Conservation (phyloP, 2,888 invertebrate species). For the Caenorhabditis sp. region DNA sequence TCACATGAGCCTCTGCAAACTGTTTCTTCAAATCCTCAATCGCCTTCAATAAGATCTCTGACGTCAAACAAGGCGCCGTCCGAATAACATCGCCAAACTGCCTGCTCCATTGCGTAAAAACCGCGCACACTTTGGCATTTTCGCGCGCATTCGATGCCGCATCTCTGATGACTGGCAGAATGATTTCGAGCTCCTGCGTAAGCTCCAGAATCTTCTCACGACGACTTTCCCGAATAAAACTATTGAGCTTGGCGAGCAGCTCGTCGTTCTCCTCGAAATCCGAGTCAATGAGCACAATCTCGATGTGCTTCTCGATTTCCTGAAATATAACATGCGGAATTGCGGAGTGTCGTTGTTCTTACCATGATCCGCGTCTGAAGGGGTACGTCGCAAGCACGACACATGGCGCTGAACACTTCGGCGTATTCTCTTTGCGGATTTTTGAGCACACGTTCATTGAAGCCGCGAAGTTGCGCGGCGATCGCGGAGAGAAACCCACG, state of each 20-base stretch:
- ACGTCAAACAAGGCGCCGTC: slow-evolving; percentile 23
- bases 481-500: slow-evolving; percentile 34
- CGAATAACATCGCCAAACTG: slow-evolving; percentile 45
- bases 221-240: slow-evolving; percentile 51
- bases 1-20: slow-evolving; percentile 50
- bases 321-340: slow-evolving; percentile 7
- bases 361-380: slow-evolving; percentile 6
- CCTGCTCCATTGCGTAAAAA: slow-evolving; percentile 64
- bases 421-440: slow-evolving; percentile 56
- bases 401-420: slow-evolving; percentile 57
- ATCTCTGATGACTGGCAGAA: slow-evolving; percentile 60
- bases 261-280: slow-evolving; percentile 47
- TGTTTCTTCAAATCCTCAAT: slow-evolving; percentile 57
- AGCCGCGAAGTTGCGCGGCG: slow-evolving; percentile 18
- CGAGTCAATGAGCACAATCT: slow-evolving; percentile 45
- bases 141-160: slow-evolving; percentile 59
- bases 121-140: slow-evolving; percentile 54
- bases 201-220: slow-evolving; percentile 53
- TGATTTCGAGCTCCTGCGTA: slow-evolving; percentile 48
- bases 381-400: slow-evolving; percentile 57
- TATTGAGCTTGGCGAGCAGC: slow-evolving; percentile 32
- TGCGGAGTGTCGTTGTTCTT: not conserved
- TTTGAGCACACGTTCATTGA: slow-evolving; percentile 32
- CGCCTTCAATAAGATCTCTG: slow-evolving; percentile 48
- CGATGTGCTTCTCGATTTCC: slow-evolving; percentile 58